phyloP scores from a whole-genome alignment of 2,113 vertebrate genomes.

The Eulacestoma nigropectus region DNA sequence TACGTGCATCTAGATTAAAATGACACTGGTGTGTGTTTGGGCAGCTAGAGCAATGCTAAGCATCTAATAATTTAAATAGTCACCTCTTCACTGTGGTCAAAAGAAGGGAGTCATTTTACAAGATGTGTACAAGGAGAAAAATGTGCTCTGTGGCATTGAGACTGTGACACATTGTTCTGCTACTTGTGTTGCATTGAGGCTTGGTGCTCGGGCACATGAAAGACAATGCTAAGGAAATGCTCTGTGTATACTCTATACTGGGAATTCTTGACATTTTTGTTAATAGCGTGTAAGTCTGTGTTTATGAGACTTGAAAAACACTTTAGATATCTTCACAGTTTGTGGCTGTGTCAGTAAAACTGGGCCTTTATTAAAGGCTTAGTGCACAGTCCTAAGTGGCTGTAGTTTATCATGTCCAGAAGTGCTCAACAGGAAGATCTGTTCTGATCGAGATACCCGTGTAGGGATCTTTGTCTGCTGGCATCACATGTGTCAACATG shows the following conservation, averaged over 20 bases:
- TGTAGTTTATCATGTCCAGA: background rate
- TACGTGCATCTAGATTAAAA: background rate
- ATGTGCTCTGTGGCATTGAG: background rate
- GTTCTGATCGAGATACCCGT: background rate
- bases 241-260: background rate
- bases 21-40: background rate
- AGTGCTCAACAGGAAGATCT: background rate
- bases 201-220: background rate
- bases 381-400: background rate
- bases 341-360: background rate
- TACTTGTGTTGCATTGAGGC: rapidly evolving
- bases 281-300: background rate
- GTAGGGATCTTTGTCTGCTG: background rate
- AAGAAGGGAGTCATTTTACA: background rate
- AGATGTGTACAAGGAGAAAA: rapidly evolving
- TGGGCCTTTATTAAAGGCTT: background rate
- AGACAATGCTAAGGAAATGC: background rate
- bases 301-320: background rate
- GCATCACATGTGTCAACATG: background rate
- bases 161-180: background rate
- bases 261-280: background rate
- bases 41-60: background rate
- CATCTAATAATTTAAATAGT: background rate
- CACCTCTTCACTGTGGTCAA: background rate
- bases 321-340: background rate